Evolutionary conservation across 2,113 vertebrate genomes (phyloP).

Genomic region (Dicentrarchus labrax): DNA sequence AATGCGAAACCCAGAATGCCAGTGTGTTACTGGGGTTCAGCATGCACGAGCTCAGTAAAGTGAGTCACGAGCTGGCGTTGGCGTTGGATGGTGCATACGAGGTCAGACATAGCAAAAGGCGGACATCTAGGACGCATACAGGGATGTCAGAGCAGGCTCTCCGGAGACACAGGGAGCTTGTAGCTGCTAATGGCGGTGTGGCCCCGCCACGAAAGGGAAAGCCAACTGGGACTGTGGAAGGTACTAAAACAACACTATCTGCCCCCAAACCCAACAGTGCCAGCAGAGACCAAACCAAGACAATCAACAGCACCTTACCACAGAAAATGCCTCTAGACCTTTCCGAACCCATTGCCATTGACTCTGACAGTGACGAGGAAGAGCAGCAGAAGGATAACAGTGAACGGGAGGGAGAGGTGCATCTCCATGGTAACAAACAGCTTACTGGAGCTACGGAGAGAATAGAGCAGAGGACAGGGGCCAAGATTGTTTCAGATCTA

Average conservation of each 20-base stretch:
- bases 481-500: constrained; percentile 55
- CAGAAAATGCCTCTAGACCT: constrained; percentile 73
- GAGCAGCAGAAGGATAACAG: constrained; percentile 48
- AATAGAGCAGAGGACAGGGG: constrained; percentile 70
- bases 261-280: constrained; percentile 58
- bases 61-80: constrained; percentile 91
- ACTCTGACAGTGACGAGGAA: constrained; percentile 83
- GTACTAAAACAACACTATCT: constrained; percentile 21
- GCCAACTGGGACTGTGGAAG: not conserved
- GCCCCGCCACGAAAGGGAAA: constrained; percentile 21
- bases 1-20: constrained; percentile 90
- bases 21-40: constrained; percentile 94
- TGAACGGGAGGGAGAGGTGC: constrained; percentile 79
- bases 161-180: constrained; percentile 56
- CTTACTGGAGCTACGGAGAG: constrained; percentile 38
- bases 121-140: constrained; percentile 88
- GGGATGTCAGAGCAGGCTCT: constrained; percentile 82
- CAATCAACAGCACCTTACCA: constrained; percentile 76
- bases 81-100: constrained; percentile 85
- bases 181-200: constrained; percentile 62
- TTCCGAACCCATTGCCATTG: constrained; percentile 82
- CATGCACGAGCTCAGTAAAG: constrained; percentile 92
- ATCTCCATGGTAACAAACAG: constrained; percentile 53
- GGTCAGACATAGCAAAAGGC: constrained; percentile 79
- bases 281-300: constrained; percentile 76